These are phyloP conservation scores for Drosophila atripex DNA, from an alignment of 2,888 invertebrate species.

Conservation along the genomic window DNA sequence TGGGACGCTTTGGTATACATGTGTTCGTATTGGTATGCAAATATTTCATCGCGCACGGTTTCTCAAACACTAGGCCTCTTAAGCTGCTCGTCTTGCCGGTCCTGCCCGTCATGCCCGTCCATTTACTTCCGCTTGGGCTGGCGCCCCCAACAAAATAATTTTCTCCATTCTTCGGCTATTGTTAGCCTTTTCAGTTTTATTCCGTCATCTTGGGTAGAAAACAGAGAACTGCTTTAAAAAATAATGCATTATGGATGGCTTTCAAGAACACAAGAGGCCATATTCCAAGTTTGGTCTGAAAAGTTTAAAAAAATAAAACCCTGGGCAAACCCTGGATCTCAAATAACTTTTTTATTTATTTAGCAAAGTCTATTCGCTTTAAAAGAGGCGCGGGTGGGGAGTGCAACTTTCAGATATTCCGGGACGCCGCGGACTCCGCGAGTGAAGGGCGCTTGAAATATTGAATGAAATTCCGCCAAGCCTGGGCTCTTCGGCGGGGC, in stretches of 20 bases:
- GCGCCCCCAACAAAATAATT: constrained; percentile 1
- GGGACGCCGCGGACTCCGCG: constrained; percentile 33
- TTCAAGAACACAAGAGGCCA: neutral
- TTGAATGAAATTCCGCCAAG: constrained; percentile 68
- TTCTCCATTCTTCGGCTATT: neutral
- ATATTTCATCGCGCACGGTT: constrained; percentile 49
- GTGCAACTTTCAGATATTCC: constrained; percentile 49
- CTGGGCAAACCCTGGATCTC: constrained; percentile 12
- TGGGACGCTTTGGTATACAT: constrained; percentile 62
- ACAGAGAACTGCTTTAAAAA: neutral
- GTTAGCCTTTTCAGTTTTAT: constrained; percentile 8
- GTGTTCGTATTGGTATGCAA: constrained; percentile 57
- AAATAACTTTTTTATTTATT: constrained; percentile 24
- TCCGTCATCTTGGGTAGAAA: constrained; percentile 1
- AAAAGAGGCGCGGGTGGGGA: constrained; percentile 18
- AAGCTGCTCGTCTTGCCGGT: neutral
- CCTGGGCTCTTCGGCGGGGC: constrained; percentile 12
- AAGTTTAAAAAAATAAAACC: no score
- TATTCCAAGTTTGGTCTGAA: neutral
- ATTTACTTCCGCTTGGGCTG: neutral
- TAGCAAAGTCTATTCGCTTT: constrained; percentile 10
- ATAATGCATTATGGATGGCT: neutral
- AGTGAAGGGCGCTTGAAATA: constrained; percentile 64
- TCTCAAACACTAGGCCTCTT: constrained; percentile 25
- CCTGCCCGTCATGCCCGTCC: neutral